Conservation (phyloP, 2,888 invertebrate species). For the Erebia ligea region DNA sequence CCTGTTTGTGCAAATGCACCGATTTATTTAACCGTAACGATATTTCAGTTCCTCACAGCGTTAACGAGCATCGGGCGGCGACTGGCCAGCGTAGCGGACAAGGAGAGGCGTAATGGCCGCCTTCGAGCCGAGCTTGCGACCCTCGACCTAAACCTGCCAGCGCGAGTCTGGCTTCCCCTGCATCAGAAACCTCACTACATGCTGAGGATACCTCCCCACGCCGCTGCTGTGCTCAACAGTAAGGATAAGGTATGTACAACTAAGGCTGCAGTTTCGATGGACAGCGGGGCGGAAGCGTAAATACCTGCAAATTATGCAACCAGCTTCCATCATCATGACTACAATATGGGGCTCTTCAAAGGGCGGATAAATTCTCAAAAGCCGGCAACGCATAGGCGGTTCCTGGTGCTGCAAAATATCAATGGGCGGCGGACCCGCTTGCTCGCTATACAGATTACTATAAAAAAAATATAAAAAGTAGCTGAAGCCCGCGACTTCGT, state of each 20-base stretch:
- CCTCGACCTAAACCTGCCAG: conserved; percentile 98
- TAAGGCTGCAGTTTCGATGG: neutral
- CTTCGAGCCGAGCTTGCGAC: conserved; percentile 96
- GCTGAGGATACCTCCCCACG: conserved; percentile 97
- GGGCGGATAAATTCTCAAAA: too few relatives aligned
- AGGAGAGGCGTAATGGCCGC: conserved; percentile 95
- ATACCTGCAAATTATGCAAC: neutral
- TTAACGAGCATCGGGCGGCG: conserved; percentile 73
- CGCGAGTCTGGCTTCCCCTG: conserved; percentile 98
- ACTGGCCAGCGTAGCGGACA: conserved; percentile 71
- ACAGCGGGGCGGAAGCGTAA: neutral
- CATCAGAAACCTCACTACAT: conserved; percentile 95
- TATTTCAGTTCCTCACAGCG: conserved; percentile 68
- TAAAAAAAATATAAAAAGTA: too few relatives aligned
- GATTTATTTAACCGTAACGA: neutral
- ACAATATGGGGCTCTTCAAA: too few relatives aligned
- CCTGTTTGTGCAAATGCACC: neutral
- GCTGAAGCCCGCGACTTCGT: too few relatives aligned
- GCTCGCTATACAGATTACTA: too few relatives aligned
- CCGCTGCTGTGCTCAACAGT: conserved; percentile 98
- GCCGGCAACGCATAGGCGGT: too few relatives aligned
- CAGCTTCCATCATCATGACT: too few relatives aligned
- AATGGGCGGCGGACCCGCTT: too few relatives aligned
- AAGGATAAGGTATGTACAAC: conserved; percentile 90
- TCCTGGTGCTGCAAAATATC: too few relatives aligned